phyloP scores from a whole-genome alignment of 2,888 invertebrate species.

The Xestia ashworthii region DNA sequence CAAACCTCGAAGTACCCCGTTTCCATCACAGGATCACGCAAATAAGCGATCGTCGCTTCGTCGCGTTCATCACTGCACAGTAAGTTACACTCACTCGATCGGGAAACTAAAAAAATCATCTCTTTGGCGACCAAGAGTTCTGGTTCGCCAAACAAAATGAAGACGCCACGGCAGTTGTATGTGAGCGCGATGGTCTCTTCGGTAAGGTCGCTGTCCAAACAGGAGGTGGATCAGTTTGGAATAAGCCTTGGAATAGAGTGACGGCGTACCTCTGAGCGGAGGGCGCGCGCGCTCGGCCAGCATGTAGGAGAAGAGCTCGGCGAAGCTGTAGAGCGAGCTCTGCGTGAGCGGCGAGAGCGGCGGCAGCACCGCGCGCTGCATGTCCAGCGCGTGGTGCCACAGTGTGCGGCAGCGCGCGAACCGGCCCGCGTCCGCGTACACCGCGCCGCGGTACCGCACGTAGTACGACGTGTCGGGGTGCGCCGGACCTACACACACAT shows the following conservation, averaged over 20 bases:
- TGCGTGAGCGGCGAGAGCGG: conserved; percentile 98
- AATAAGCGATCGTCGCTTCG: background rate
- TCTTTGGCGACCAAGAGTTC: background rate
- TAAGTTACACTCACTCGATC: background rate
- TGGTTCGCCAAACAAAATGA: background rate
- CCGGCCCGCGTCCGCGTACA: conserved; percentile 98
- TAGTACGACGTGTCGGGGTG: conserved; percentile 99
- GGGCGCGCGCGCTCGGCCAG: conserved; percentile 95
- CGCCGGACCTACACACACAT: conserved; percentile 92
- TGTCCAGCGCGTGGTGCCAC: conserved; percentile 99
- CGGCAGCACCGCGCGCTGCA: conserved; percentile 98
- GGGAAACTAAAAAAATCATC: background rate
- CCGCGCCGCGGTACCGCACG: conserved; percentile 97
- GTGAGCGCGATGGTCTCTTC: background rate
- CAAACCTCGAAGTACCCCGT: background rate
- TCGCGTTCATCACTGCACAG: background rate
- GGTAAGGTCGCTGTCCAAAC: background rate
- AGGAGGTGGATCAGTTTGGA: background rate
- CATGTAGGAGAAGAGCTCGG: conserved; percentile 98
- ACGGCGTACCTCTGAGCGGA: conserved; percentile 89
- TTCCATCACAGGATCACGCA: background rate
- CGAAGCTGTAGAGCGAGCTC: conserved; percentile 97
- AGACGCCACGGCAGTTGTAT: background rate
- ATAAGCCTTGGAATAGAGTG: background rate
- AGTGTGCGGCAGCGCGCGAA: conserved; percentile 97